phyloP scores from a whole-genome alignment of 1,140 invertebrate species.

The Aphelenchoides besseyi region DNA sequence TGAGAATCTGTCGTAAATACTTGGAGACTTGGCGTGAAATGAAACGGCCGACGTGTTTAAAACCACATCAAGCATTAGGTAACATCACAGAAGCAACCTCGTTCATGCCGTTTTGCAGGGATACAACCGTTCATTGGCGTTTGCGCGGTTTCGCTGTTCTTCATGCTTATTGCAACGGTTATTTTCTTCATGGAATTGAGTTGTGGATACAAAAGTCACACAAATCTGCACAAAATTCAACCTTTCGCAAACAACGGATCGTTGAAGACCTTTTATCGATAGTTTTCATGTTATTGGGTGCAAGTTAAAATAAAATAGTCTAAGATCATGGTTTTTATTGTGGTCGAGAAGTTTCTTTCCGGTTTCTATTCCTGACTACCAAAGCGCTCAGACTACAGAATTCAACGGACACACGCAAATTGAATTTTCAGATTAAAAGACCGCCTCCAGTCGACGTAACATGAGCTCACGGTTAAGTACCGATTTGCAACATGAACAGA shows the following conservation, averaged over 20 bases:
- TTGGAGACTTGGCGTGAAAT: not conserved
- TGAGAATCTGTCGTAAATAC: not conserved
- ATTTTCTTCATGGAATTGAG: not conserved
- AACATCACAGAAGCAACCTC: not conserved
- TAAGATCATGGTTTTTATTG: no score
- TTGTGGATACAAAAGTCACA: not conserved
- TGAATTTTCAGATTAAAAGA: not conserved
- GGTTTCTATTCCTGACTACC: no score
- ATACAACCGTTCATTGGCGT: constrained; percentile 9
- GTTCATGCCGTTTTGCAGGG: not conserved
- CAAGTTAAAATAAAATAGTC: no score
- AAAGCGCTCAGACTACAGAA: no score
- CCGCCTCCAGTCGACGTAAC: no score
- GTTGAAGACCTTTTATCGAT: constrained; percentile 1
- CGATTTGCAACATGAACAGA: not conserved
- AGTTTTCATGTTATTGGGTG: no score
- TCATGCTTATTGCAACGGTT: not conserved
- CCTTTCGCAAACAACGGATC: not conserved
- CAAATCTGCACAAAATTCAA: not conserved
- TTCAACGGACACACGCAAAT: no score
- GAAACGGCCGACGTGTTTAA: not conserved
- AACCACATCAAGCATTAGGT: not conserved
- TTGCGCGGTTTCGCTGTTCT: not conserved
- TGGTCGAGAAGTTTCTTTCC: no score
- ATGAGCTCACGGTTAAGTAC: not conserved